Evolutionary conservation across 2,797 vertebrate genomes (phyloP).

Genomic region (Etheostoma perlongum): DNA sequence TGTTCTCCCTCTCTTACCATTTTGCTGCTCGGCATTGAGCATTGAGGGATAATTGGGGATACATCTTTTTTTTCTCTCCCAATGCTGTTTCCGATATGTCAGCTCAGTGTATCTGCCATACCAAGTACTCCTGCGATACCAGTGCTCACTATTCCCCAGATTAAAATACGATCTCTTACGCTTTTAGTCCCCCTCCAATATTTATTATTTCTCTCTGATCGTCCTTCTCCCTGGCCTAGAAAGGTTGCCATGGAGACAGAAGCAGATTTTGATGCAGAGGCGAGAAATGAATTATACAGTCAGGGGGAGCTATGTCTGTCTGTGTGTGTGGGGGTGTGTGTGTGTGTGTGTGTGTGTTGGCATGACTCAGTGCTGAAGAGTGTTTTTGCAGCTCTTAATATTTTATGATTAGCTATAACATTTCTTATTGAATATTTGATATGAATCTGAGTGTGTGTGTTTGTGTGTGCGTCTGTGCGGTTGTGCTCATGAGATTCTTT

Average conservation of each 20-base stretch:
- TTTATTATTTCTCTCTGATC: constrained; percentile 67
- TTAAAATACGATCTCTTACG: neutral
- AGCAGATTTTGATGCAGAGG: constrained; percentile 84
- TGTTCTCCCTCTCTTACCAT: neutral
- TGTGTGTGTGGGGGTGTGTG: constrained; percentile 12
- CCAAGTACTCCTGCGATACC: neutral
- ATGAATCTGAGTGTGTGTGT: neutral
- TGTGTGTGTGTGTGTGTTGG: constrained; percentile 25
- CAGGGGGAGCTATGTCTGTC: constrained; percentile 40
- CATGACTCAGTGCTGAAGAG: constrained; percentile 53
- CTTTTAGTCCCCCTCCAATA: constrained; percentile 33
- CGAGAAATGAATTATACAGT: constrained; percentile 83
- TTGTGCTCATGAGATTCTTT: constrained; percentile 2
- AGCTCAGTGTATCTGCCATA: neutral
- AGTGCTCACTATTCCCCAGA: neutral
- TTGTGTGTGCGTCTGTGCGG: neutral
- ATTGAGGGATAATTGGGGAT: neutral
- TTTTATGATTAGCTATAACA: constrained; percentile 67
- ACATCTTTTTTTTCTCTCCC: neutral
- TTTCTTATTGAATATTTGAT: constrained; percentile 69
- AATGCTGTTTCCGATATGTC: neutral
- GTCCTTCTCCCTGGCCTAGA: constrained; percentile 78
- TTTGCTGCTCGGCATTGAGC: too few relatives aligned
- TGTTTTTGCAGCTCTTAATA: constrained; percentile 67
- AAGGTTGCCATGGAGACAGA: constrained; percentile 86